phyloP scores from a whole-genome alignment of 2,113 vertebrate species.

The Cathartes aura region DNA sequence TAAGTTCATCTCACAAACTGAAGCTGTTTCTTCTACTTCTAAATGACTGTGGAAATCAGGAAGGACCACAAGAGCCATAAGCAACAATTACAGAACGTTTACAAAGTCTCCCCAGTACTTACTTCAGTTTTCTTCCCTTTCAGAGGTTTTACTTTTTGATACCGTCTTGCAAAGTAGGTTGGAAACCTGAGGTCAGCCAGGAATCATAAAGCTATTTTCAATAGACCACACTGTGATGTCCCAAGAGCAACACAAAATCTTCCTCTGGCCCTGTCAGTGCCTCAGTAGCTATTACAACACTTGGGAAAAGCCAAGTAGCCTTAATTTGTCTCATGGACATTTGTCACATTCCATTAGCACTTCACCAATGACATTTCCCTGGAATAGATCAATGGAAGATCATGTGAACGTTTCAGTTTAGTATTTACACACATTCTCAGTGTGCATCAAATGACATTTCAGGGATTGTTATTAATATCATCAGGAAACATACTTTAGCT shows the following conservation, averaged over 20 bases:
- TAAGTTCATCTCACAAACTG: background rate
- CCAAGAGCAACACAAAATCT: background rate
- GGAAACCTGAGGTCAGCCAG: background rate
- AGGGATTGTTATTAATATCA: background rate
- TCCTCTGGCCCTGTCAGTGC: background rate
- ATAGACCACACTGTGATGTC: background rate
- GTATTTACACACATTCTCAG: background rate
- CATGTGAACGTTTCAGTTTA: background rate
- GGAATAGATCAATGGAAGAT: background rate
- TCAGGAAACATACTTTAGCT: background rate
- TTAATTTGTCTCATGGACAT: slow-evolving; percentile 48
- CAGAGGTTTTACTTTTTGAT: background rate
- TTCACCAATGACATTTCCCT: slow-evolving; percentile 13
- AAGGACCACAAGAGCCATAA: background rate
- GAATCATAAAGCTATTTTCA: background rate
- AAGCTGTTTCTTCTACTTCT: background rate
- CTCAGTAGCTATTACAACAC: background rate
- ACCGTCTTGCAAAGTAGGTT: background rate
- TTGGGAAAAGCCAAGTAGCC: slow-evolving; percentile 16
- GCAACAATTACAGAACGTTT: background rate
- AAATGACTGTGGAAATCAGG: background rate
- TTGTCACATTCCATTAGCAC: slow-evolving; percentile 48
- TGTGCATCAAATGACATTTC: slow-evolving; percentile 4
- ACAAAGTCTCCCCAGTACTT: background rate
- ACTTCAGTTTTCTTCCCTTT: background rate